Percentiles rank a stretch among this genome's conserved stretches.
phyloP scores from a whole-genome alignment of 2,113 vertebrate genomes.

The Pyxicephalus adspersus region DNA sequence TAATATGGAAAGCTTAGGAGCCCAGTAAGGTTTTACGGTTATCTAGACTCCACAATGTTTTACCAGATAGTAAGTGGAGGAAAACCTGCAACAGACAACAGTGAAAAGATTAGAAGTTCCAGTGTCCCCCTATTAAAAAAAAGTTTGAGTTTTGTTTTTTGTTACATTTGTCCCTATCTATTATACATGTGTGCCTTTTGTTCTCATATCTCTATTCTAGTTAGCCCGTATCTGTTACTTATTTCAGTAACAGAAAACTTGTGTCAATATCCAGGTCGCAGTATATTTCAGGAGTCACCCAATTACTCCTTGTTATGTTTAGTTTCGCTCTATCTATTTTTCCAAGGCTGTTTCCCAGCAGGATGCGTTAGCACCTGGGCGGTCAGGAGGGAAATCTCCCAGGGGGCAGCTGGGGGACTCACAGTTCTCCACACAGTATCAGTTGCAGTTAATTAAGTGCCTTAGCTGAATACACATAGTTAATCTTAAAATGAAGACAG shows the following conservation, averaged over 20 bases:
- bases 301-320: constrained; percentile 15
- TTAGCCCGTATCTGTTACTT: neutral
- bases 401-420: neutral
- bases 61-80: too few species aligned
- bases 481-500: constrained; percentile 35
- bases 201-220: too few species aligned
- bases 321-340: constrained; percentile 13
- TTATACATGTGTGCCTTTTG: too few species aligned
- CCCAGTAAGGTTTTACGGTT: too few species aligned
- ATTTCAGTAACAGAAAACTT: neutral
- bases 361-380: constrained; percentile 26
- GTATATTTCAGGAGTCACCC: constrained; percentile 25
- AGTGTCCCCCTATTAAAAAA: too few species aligned
- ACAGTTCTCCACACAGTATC: constrained; percentile 28
- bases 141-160: too few species aligned
- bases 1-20: too few species aligned
- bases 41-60: too few species aligned
- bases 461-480: constrained; percentile 32
- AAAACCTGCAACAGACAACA: too few species aligned
- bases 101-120: too few species aligned
- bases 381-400: neutral
- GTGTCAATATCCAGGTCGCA: neutral
- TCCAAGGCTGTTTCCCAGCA: constrained; percentile 36
- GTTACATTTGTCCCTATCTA: too few species aligned
- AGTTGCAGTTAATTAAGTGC: constrained; percentile 44